Evolutionary conservation across 2,113 vertebrate genomes (phyloP), one percentile per base, ranked within the genome.

Genomic region (Otus sunia): DNA sequence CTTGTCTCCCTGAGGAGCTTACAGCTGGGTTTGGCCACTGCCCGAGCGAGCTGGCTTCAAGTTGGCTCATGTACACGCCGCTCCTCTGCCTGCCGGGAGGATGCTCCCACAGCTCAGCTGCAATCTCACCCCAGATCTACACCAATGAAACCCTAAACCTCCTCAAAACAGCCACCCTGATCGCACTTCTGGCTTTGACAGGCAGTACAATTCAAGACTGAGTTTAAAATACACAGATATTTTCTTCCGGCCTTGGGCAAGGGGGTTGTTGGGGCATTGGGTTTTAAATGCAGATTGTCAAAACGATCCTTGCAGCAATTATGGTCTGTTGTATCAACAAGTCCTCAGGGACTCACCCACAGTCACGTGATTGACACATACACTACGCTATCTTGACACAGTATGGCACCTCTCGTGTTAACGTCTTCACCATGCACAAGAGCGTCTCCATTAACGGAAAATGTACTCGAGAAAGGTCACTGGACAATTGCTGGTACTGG

Each of bases 271-370:
- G 78, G 92, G 81, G 83, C 81, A 94, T 41, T 94, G 86, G 91
- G 95, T 85, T 97, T 94, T 90, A 96, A 96, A 97, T 84, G 96
- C 92, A 96, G 96, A 96, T 95, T 96, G 90, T 91, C 94, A 77
- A 67, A 90, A 77, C 6, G 52, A 92, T 94, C 85, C 92, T 96
- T 27, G 58, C 60, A 93, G 90, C 94, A 92, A 97, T 97, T 96
- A 97, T n/a, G 83, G 86, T 55, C 78, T 91, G 94, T 92, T 94
- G 91, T 81, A 97, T 90, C 96, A 96, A 96, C 90, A 97, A 96
- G 92, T 90, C 97, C 97, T 80, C 37, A 3, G 97, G 96, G 96
- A 94, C 88, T 21, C 81, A 27, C n/a, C 69, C 71, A 11, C 15
- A 90, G 87, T 76, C 93, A 85, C 43, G 52, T 56, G 95, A 96